These are phyloP conservation scores for Cossypha caffra DNA, from an alignment of 2,797 vertebrate species.

Conservation along the genomic window DNA sequence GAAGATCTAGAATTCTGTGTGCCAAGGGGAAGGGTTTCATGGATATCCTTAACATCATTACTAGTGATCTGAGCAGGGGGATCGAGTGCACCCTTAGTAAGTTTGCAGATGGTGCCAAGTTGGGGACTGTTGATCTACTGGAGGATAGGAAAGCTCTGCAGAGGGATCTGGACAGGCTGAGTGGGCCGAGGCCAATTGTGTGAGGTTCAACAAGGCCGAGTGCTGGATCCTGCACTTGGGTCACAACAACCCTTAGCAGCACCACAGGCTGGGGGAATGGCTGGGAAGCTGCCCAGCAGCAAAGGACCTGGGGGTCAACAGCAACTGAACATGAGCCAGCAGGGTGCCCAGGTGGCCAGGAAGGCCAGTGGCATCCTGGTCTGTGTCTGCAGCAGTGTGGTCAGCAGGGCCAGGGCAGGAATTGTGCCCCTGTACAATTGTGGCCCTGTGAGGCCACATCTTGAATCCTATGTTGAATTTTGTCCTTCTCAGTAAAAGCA, in stretches of 20 bases:
- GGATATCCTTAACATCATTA: not conserved
- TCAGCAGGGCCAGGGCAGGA: not conserved
- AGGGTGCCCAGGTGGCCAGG: not conserved
- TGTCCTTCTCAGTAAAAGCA: not conserved
- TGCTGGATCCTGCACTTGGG: not conserved
- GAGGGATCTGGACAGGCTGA: not conserved
- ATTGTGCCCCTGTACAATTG: not conserved
- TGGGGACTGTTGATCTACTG: not conserved
- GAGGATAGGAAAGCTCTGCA: not conserved
- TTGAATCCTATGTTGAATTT: not conserved
- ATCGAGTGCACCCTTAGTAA: not conserved
- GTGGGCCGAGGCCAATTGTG: fast-evolving
- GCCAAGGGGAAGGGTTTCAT: not conserved
- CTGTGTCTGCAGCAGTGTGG: fast-evolving
- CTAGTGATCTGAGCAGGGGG: not conserved
- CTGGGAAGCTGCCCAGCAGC: not conserved
- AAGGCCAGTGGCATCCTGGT: fast-evolving
- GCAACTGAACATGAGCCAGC: fast-evolving
- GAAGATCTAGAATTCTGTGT: not conserved
- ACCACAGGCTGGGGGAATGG: not conserved
- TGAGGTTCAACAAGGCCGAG: not conserved
- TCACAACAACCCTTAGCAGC: not conserved
- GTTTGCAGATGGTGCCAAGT: not conserved
- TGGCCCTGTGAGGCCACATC: not conserved
- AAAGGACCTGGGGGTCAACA: fast-evolving